Evolutionary conservation across 2,888 invertebrate species (phyloP), one percentile per base, ranked within the genome.

Genomic region (Dysmachus trigonus): DNA sequence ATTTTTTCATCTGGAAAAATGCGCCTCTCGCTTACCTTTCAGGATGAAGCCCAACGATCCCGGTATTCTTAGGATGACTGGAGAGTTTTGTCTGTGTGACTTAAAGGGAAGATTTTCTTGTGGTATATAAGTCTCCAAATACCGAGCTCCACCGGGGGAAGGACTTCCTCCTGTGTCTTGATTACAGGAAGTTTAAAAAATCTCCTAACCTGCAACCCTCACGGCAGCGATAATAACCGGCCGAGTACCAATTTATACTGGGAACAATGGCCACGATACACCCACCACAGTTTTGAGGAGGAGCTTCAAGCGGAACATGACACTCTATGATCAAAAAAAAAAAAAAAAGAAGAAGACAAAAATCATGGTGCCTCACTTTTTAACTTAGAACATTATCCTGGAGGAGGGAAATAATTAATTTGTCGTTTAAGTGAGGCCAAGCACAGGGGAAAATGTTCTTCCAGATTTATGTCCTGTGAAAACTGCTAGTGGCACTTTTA

Each of bases 141-240:
- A 35, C 22, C 8, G 18, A 73, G 73, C 73, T 27, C 33, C 38
- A 76, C 38, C 38, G 22, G 38, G 38, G 18, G 73, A 31, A 73
- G 73, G 38, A 18, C 35, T 76, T 38, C 22, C 35, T 62, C 22
- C 27, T 22, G 62, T 22, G 18, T 62, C 27, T 18, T 76, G 76
- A 76, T 38, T 33, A 76, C 76, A 76, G 76, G 76, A 76, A 76
- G 76, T 76, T 38, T 76, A n/a, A 76, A 76, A 76, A 76, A 38
- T 76, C 76, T 76, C 76, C 13, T 76, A 76, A 33, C 38, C 35
- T 33, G 38, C 38, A 76, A 38, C 35, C n/a, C 76, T 22, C 76
- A 38, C 41, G 33, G 22, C 76, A 76, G 38, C 22, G 22, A 38
- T 33, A 35, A 76, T 76, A 33, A 38, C 76, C 35, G 38, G 35